Base-by-base conservation (phyloP, 2,797 vertebrate genomes). In the Mareca strepera region DNA sequence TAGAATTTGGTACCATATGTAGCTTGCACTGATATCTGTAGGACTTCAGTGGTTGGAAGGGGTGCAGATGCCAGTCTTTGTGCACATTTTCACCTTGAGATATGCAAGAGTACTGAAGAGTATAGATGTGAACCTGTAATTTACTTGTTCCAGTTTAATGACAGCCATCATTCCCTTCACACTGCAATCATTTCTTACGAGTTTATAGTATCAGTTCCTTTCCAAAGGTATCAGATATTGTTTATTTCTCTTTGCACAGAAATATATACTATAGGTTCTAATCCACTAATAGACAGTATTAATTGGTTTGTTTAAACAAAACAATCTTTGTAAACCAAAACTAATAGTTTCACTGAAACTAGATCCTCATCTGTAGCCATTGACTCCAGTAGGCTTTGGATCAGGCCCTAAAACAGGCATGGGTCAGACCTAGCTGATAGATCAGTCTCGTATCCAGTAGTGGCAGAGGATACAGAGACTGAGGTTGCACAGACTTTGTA, bases 261-360 rank as follows among this genome's bases (percentile, higher is more conserved):
- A 90, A 77, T 62, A 74, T 18, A 50, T 52, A 37, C 44, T 52
- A 5, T 22, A 79, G 64, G 16, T 48, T 90, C 63, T 81, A 91
- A 86, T 70, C 63, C 78, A 46, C 23, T 68, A 58, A 73, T 9
- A 88, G 82, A 82, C 56, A 88, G 37, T 39, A 55, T 75, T 75
- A 92, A 92, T 23, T 68, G 58, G 48, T 80, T 93, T 91, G 87
- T 84, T 88, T 88, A 90, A 94, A 91, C 74, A 90, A 94, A 94
- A 84, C 64, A 86, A 68, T 53, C 53, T 86, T 70, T 78, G 55
- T 92, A 91, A 93, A 90, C 5, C 31, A 94, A 90, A 94, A 95
- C 35, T 63, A 94, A 92, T 92, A 95, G 95, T 97, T 97, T 96
- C 95, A 96, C 75, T 94, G 94, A 96, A 96, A 96, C 94, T 72